phyloP scores from a whole-genome alignment of 2,888 invertebrate species.

The Morinoia aosen region DNA sequence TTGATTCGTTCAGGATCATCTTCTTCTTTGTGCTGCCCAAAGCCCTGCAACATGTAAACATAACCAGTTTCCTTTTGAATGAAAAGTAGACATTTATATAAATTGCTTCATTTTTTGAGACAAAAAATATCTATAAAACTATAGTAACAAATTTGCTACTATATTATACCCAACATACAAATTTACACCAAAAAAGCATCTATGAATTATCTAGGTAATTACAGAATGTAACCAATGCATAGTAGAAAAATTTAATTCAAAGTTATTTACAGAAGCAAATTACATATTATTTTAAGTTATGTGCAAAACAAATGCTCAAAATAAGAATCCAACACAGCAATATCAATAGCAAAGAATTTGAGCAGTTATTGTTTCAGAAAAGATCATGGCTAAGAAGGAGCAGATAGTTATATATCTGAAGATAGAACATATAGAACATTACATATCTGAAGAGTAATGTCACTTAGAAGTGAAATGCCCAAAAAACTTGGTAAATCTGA shows the following conservation, averaged over 20 bases:
- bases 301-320: too few relatives aligned
- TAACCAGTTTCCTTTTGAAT: conserved; percentile 42
- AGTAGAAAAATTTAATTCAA: too few relatives aligned
- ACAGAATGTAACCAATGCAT: too few relatives aligned
- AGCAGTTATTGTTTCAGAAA: not conserved
- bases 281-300: too few relatives aligned
- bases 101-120: too few relatives aligned
- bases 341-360: too few relatives aligned
- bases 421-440: too few relatives aligned
- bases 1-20: conserved; percentile 80
- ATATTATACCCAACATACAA: not conserved
- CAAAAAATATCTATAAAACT: not conserved
- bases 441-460: too few relatives aligned
- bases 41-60: conserved; percentile 76
- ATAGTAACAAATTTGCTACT: not conserved
- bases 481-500: too few relatives aligned
- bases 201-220: not conserved
- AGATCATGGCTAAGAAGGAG: not conserved
- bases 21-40: conserved; percentile 82
- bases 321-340: too few relatives aligned
- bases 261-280: too few relatives aligned
- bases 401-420: not conserved
- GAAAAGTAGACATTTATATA: not conserved
- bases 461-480: too few relatives aligned
- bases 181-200: not conserved